Evolutionary conservation across 2,888 invertebrate species (phyloP).

Genomic region (Melanargia galathea): DNA sequence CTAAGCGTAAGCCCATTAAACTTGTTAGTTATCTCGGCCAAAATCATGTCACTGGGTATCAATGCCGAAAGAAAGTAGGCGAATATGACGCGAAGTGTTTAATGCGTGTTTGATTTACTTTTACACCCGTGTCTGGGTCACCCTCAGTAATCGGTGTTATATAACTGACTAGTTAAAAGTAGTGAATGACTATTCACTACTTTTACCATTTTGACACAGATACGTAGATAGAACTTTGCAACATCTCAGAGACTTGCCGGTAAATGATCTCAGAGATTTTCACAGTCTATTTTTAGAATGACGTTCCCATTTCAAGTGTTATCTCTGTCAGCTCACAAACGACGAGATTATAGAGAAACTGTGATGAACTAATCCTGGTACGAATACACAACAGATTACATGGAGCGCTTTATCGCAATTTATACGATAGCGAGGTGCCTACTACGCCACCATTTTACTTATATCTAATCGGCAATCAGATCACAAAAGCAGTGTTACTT

Average conservation of each 20-base stretch:
- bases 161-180: conserved; percentile 18
- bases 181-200: not conserved
- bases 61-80: conserved; percentile 63
- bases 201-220: conserved; percentile 7
- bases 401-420: conserved; percentile 32
- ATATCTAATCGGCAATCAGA: no score
- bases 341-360: conserved; percentile 26
- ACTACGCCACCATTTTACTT: conserved; percentile 34
- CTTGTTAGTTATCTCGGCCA: conserved; percentile 51
- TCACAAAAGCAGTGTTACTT: conserved; percentile 34
- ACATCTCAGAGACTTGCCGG: conserved; percentile 5
- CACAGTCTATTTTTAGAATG: conserved; percentile 15
- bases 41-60: conserved; percentile 62
- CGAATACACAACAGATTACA: conserved; percentile 27
- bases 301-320: conserved; percentile 16
- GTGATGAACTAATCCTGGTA: conserved; percentile 28
- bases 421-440: conserved; percentile 28
- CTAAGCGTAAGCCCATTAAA: conserved; percentile 30
- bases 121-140: conserved; percentile 57
- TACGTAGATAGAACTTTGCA: conserved; percentile 11
- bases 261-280: conserved; percentile 6
- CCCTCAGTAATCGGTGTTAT: conserved; percentile 39
- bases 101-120: conserved; percentile 52
- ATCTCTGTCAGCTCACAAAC: conserved; percentile 5
- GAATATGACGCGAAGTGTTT: conserved; percentile 56